Evolutionary conservation across 2,113 vertebrate genomes (phyloP), one percentile per base, ranked within the genome.

Genomic region (Corythornis madagascariensis): DNA sequence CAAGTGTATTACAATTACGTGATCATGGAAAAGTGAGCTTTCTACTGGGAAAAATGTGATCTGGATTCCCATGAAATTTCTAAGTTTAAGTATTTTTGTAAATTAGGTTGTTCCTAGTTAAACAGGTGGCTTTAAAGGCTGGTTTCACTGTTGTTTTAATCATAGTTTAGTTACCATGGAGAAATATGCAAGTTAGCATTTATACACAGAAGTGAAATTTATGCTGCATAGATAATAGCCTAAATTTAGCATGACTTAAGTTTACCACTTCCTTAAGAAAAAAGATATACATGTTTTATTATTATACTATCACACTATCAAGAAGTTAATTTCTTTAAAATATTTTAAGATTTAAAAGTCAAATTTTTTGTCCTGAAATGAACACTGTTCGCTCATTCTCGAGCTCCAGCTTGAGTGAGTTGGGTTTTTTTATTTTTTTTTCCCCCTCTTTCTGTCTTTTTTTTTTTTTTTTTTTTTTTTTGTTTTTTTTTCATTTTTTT

Each of bases 91-190:
- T 97, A 96, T 97, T 98, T 98, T 97, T 97, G 96, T 97, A 97
- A 97, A 98, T 98, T 98, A 97, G 97, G 97, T 98, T 97, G 97
- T 97, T 98, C 97, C 95, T 98, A 97, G 97, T 97, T 98, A 98
- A 98, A 98, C 98, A 98, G 98, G 98, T 98, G 98, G 98, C 97
- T 97, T 97, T 98, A 97, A 97, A 98, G 96, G 97, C 97, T 97
- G 97, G 97, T 97, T 98, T 97, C 97, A 97, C 97, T 98, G 98
- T 98, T 98, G 98, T 98, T 98, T 98, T 98, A 98, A 98, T 98
- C 98, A 98, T 98, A 98, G 98, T 98, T 98, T 98, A 97, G 98
- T 98, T 98, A 98, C 98, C 98, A 98, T 98, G 98, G 98, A 98
- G 98, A 98, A 98, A 98, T 98, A 98, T 98, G 98, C 98, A 98